These are phyloP conservation scores for Parthenolecanium corni DNA, from an alignment of 2,888 invertebrate species.

Conservation along the genomic window DNA sequence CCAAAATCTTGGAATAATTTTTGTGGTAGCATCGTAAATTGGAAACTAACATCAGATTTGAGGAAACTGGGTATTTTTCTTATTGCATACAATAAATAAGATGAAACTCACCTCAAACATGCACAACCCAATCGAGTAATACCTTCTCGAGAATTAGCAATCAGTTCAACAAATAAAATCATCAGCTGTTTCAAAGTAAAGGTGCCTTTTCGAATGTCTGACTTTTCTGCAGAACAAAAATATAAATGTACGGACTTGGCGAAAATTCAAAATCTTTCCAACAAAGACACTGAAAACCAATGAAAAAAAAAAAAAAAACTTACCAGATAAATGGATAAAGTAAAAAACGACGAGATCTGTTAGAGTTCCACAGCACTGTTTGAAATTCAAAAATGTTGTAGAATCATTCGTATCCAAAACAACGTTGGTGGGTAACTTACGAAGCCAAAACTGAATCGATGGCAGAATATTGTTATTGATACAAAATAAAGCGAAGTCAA, in stretches of 20 bases:
- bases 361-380: conserved; percentile 86
- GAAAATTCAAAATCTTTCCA: background rate
- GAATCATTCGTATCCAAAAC: conserved; percentile 41
- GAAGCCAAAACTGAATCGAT: conserved; percentile 84
- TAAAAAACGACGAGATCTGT: conserved; percentile 84
- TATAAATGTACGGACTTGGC: background rate
- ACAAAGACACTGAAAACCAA: background rate
- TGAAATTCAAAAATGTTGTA: conserved; percentile 67
- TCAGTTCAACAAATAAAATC: conserved; percentile 76
- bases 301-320: conserved; percentile 13
- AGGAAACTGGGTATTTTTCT: too few relatives aligned
- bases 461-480: conserved; percentile 84
- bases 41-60: too few relatives aligned
- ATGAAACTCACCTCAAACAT: conserved; percentile 52
- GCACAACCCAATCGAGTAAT: conserved; percentile 85
- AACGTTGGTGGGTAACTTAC: conserved; percentile 43
- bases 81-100: too few relatives aligned
- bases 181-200: conserved; percentile 76
- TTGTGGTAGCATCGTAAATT: too few relatives aligned
- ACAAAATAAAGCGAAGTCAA: conserved; percentile 80
- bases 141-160: conserved; percentile 78
- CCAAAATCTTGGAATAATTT: too few relatives aligned
- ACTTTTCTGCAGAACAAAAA: conserved; percentile 30
- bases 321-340: conserved; percentile 38
- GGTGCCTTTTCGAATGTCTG: conserved; percentile 40